These are phyloP conservation scores for western clawed frog (Xenopus tropicalis) DNA, from an alignment of 2,113 vertebrate genomes.

Conservation along the genomic window UCB_Xtro_10.0 CM004449.2:68023001-68023500, in stretches of 20 bases:
- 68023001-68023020: too few species aligned
- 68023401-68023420: too few species aligned
- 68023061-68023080: background rate
- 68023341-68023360: too few species aligned
- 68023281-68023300: background rate
- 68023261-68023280: background rate
- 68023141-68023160: background rate
- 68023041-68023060: background rate
- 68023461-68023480: too few species aligned
- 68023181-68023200: constrained; percentile 11
- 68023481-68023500: too few species aligned
- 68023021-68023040: background rate
- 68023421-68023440: too few species aligned
- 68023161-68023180: background rate
- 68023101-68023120: background rate
- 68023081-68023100: background rate
- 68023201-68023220: constrained; percentile 4
- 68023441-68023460: too few species aligned
- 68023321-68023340: background rate
- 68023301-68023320: background rate
- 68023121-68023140: background rate
- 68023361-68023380: too few species aligned
- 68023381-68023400: too few species aligned
- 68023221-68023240: background rate
- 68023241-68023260: background rate